These are phyloP conservation scores for Paralichthys olivaceus DNA, from an alignment of 2,113 vertebrate genomes.

Conservation along the genomic window DNA sequence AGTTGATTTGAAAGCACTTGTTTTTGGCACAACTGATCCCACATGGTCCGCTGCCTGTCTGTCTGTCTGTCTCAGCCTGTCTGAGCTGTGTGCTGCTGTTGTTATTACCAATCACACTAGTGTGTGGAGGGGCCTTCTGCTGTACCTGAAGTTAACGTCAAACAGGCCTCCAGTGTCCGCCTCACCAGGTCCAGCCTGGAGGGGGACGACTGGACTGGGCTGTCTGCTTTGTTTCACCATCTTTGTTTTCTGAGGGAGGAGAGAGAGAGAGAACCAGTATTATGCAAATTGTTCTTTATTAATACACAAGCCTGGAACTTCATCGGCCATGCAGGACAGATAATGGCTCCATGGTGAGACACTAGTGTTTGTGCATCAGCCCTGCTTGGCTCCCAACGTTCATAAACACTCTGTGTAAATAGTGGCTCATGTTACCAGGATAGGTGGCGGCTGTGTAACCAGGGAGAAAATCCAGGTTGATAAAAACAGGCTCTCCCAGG, in stretches of 20 bases:
- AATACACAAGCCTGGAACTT: neutral
- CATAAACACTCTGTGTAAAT: slow-evolving; percentile 77
- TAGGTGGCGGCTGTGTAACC: slow-evolving; percentile 56
- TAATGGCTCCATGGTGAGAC: slow-evolving; percentile 3
- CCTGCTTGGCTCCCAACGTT: slow-evolving; percentile 61
- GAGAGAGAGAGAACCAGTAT: slow-evolving; percentile 6
- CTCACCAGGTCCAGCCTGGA: slow-evolving; percentile 82
- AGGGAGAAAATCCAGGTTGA: slow-evolving; percentile 46
- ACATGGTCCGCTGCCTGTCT: neutral
- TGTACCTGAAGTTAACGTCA: slow-evolving; percentile 67
- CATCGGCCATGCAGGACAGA: neutral
- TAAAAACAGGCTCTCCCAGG: slow-evolving; percentile 56
- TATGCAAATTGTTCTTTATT: slow-evolving; percentile 12
- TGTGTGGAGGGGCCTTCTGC: neutral
- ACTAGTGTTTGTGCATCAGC: slow-evolving; percentile 26
- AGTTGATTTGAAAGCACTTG: neutral
- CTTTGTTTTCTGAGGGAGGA: slow-evolving; percentile 61
- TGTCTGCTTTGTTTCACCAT: slow-evolving; percentile 80
- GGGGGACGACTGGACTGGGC: slow-evolving; percentile 45
- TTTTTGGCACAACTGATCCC: slow-evolving; percentile 4
- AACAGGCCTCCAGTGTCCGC: slow-evolving; percentile 45
- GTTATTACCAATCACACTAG: neutral
- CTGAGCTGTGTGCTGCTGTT: neutral
- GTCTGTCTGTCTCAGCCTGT: neutral
- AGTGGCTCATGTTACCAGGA: slow-evolving; percentile 71